Evolutionary conservation across 2,797 vertebrate species (phyloP).

Genomic region (Gobionotothen gibberifrons): DNA sequence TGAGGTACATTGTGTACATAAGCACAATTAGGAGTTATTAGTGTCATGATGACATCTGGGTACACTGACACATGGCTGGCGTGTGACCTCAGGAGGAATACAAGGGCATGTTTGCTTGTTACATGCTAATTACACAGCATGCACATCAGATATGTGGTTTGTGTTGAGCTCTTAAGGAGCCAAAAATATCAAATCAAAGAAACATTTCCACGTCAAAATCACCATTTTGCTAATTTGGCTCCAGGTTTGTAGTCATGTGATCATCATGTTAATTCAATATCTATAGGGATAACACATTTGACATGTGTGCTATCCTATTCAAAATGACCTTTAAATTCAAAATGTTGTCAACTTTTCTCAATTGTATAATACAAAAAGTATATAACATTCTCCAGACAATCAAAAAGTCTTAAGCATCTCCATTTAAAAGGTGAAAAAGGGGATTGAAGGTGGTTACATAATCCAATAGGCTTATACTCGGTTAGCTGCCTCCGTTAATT

Average conservation of each 20-base stretch:
- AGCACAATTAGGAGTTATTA: constrained; percentile 35
- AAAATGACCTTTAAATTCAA: background rate
- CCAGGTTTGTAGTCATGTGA: background rate
- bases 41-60: constrained; percentile 46
- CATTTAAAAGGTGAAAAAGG: constrained; percentile 14
- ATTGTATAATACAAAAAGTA: background rate
- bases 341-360: background rate
- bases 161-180: background rate
- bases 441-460: constrained; percentile 47
- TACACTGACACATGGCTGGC: constrained; percentile 26
- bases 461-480: constrained; percentile 41
- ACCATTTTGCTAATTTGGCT: background rate
- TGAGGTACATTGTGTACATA: constrained; percentile 52
- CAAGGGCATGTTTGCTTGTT: constrained; percentile 44
- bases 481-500: constrained; percentile 27
- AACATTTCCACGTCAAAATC: background rate
- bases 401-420: constrained; percentile 17
- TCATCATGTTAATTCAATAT: background rate
- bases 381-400: constrained; percentile 11
- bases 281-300: background rate
- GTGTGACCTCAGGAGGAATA: constrained; percentile 31
- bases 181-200: constrained; percentile 7
- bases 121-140: constrained; percentile 66
- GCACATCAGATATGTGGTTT: constrained; percentile 34
- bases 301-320: background rate